phyloP scores from a whole-genome alignment of 2,888 invertebrate species.

The Drosophila infuscata region DNA sequence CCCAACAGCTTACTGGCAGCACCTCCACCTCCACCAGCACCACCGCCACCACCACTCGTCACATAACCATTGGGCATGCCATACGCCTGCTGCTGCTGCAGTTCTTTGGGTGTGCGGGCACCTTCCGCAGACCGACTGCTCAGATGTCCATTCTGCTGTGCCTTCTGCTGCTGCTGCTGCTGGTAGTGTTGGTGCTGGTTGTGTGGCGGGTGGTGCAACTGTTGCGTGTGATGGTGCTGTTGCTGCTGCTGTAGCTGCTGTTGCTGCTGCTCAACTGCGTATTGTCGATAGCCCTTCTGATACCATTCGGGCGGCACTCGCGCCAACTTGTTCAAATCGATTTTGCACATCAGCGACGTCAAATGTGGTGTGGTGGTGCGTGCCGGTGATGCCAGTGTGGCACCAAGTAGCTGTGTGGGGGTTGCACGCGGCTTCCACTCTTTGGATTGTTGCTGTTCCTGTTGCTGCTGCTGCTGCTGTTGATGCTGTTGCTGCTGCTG shows the following conservation, averaged over 20 bases:
- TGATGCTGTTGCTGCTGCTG: slow-evolving; percentile 11
- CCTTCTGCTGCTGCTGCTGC: slow-evolving; percentile 48
- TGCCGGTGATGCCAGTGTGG: slow-evolving; percentile 59
- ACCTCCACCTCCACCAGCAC: not conserved
- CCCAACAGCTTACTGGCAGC: slow-evolving; percentile 20
- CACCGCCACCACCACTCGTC: slow-evolving; percentile 6
- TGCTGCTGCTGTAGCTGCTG: slow-evolving; percentile 61
- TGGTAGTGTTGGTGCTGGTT: slow-evolving; percentile 50
- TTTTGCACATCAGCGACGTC: slow-evolving; percentile 82
- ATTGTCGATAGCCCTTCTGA: slow-evolving; percentile 74
- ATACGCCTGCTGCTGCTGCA: slow-evolving; percentile 21
- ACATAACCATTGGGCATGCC: slow-evolving; percentile 62
- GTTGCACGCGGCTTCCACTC: slow-evolving; percentile 70
- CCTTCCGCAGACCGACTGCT: slow-evolving; percentile 73
- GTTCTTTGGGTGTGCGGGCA: slow-evolving; percentile 73
- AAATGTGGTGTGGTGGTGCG: slow-evolving; percentile 66
- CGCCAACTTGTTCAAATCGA: slow-evolving; percentile 81
- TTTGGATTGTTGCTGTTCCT: slow-evolving; percentile 49
- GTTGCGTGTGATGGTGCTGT: slow-evolving; percentile 58
- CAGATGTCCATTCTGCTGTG: slow-evolving; percentile 73
- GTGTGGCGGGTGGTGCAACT: slow-evolving; percentile 49
- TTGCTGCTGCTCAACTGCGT: slow-evolving; percentile 52
- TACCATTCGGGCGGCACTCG: slow-evolving; percentile 82
- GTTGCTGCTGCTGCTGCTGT: slow-evolving; percentile 78
- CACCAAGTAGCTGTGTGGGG: slow-evolving; percentile 72